A percentile compares a stretch with the other conserved stretches of the same genome.
phyloP scores from a whole-genome alignment of 2,797 vertebrate species.

The Gadopsis marmoratus region DNA sequence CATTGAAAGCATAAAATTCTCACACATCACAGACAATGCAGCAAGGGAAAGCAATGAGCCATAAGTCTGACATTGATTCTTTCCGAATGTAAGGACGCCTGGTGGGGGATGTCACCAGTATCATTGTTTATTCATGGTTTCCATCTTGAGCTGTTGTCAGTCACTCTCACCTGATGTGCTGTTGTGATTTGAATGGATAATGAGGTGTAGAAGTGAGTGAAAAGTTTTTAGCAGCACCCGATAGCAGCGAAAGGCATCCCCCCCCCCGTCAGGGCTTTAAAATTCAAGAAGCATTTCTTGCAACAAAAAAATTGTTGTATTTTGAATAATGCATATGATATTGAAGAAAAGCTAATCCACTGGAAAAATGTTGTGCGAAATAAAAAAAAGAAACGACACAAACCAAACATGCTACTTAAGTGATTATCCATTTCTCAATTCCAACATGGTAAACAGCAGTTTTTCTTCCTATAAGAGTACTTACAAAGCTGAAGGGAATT shows the following conservation, averaged over 20 bases:
- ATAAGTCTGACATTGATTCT: constrained; percentile 71
- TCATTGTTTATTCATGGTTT: constrained; percentile 56
- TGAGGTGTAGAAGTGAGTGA: constrained; percentile 30
- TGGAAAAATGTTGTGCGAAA: constrained; percentile 46
- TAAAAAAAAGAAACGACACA: constrained; percentile 41
- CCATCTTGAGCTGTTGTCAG: constrained; percentile 61
- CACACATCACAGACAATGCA: constrained; percentile 72
- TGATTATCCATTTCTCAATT: constrained; percentile 55
- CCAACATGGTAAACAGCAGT: constrained; percentile 46
- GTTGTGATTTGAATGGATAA: constrained; percentile 61
- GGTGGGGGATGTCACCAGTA: constrained; percentile 60
- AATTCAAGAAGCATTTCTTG: constrained; percentile 52
- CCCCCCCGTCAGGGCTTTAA: constrained; percentile 21
- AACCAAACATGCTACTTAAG: constrained; percentile 35
- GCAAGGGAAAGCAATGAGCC: constrained; percentile 52
- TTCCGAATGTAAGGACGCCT: constrained; percentile 72
- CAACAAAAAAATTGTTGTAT: constrained; percentile 29
- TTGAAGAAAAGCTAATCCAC: constrained; percentile 51
- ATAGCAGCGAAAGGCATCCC: constrained; percentile 30
- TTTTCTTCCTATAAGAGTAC: constrained; percentile 43
- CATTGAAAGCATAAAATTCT: constrained; percentile 72
- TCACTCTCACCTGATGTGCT: constrained; percentile 50
- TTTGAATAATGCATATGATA: constrained; percentile 61
- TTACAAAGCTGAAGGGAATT: constrained; percentile 52
- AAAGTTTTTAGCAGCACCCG: constrained; percentile 47